phyloP scores from a whole-genome alignment of 2,113 vertebrate genomes.

The Jacana jacana region DNA sequence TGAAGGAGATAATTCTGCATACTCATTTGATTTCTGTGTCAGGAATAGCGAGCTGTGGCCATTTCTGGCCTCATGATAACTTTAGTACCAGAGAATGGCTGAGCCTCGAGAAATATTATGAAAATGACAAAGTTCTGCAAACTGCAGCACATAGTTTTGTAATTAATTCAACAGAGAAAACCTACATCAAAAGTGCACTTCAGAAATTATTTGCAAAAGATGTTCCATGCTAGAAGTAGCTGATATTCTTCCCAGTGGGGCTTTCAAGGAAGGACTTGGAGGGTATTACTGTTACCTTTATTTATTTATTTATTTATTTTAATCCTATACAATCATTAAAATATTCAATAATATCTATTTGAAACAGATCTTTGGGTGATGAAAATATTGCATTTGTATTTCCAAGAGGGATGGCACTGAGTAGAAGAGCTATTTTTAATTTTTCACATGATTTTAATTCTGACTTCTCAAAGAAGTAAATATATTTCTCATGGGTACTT shows the following conservation, averaged over 20 bases:
- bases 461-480: background rate
- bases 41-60: conserved; percentile 49
- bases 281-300: background rate
- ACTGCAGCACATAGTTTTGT: conserved; percentile 52
- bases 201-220: conserved; percentile 63
- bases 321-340: background rate
- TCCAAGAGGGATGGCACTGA: background rate
- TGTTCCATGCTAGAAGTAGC: background rate
- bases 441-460: conserved; percentile 42
- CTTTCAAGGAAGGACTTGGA: conserved; percentile 49
- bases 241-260: background rate
- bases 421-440: background rate
- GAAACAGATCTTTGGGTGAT: conserved; percentile 29
- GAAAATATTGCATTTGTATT: conserved; percentile 25
- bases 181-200: background rate
- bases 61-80: conserved; percentile 57
- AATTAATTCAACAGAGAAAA: conserved; percentile 57
- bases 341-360: background rate
- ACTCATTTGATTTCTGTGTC: conserved; percentile 57
- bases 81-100: conserved; percentile 61
- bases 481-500: conserved; percentile 12
- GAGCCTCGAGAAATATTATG: conserved; percentile 64
- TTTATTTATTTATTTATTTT: no score
- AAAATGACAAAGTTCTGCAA: conserved; percentile 62
- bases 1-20: conserved; percentile 51